phyloP scores from a whole-genome alignment of 2,888 invertebrate genomes.

The Parnassius orleans region DNA sequence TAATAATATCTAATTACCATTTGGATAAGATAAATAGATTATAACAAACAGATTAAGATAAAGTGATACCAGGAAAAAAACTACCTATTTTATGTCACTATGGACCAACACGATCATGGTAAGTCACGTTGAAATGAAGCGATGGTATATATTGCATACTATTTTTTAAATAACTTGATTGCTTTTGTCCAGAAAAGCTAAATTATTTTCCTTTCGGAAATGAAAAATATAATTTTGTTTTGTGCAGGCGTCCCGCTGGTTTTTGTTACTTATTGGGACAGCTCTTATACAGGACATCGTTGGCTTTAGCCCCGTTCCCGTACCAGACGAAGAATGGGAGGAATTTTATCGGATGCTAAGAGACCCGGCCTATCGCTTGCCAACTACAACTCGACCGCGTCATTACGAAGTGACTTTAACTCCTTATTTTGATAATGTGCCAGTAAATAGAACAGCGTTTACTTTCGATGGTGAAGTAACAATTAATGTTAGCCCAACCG shows the following conservation, averaged over 20 bases:
- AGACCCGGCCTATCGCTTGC: conserved; percentile 65
- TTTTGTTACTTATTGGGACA: conserved; percentile 47
- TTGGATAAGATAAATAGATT: conserved; percentile 54
- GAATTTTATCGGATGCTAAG: conserved; percentile 47
- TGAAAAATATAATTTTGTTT: conserved; percentile 18
- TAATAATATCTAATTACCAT: conserved; percentile 35
- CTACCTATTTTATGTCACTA: conserved; percentile 38
- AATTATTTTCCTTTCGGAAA: too few species aligned
- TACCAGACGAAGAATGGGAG: conserved; percentile 61
- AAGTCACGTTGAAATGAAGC: conserved; percentile 35
- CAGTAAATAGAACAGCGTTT: conserved; percentile 46
- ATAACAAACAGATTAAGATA: conserved; percentile 40
- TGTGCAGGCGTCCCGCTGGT: conserved; percentile 55
- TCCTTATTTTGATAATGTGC: conserved; percentile 64
- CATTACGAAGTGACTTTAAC: conserved; percentile 77
- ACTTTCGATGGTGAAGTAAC: conserved; percentile 65
- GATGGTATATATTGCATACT: too few species aligned
- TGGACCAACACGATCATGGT: conserved; percentile 59
- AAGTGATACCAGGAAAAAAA: conserved; percentile 31
- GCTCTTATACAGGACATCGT: conserved; percentile 52
- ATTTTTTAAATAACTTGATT: too few species aligned
- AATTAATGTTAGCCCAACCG: conserved; percentile 49
- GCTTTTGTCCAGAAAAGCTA: too few species aligned
- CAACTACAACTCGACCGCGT: conserved; percentile 68
- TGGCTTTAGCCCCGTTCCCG: conserved; percentile 55